These are phyloP conservation scores for Dermatophagoides farinae DNA, from an alignment of 1,140 invertebrate species.

Conservation along the genomic window DNA sequence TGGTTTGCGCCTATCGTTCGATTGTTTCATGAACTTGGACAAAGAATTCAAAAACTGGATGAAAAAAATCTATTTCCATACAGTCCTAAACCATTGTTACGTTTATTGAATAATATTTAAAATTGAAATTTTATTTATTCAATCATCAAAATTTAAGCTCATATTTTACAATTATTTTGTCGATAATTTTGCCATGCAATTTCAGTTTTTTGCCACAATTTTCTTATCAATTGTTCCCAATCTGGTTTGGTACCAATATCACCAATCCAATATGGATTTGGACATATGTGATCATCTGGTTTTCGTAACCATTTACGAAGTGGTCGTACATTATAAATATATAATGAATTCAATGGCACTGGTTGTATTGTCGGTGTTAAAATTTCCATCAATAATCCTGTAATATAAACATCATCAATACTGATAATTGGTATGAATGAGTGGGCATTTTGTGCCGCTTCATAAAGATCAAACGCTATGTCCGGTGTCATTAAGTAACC, in stretches of 20 bases:
- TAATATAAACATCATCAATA: slow-evolving; percentile 34
- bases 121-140: too few species aligned
- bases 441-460: background rate
- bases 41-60: background rate
- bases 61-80: background rate
- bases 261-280: slow-evolving; percentile 11
- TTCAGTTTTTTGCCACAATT: slow-evolving; percentile 11
- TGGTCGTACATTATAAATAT: background rate
- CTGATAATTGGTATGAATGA: slow-evolving; percentile 22
- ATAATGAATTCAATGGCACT: slow-evolving; percentile 8
- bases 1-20: background rate
- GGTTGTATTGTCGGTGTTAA: background rate
- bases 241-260: slow-evolving; percentile 12
- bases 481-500: slow-evolving; percentile 14
- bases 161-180: background rate
- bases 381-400: slow-evolving; percentile 26
- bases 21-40: background rate
- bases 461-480: slow-evolving; percentile 9
- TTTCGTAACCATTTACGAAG: slow-evolving; percentile 13
- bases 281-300: background rate
- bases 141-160: background rate
- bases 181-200: background rate
- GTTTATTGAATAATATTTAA: background rate
- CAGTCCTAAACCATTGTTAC: background rate
- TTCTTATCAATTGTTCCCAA: background rate